Conservation (phyloP, 1,140 invertebrate species). For the Pogonomyrmex barbatus region DNA sequence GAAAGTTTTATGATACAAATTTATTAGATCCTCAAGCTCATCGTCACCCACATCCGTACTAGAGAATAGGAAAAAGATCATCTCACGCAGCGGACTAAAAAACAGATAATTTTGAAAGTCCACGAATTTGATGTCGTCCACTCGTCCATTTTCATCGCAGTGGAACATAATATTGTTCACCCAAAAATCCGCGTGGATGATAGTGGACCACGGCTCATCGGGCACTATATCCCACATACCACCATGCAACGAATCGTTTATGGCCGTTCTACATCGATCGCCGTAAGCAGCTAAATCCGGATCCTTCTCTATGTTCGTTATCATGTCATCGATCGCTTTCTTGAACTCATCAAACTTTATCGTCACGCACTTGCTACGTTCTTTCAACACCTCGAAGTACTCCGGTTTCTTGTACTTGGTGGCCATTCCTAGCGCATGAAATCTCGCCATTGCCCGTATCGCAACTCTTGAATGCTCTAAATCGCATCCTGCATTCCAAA, state of each 20-base stretch:
- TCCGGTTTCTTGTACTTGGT: conserved; percentile 85
- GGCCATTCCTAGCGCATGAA: conserved; percentile 88
- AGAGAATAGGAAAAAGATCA: conserved; percentile 87
- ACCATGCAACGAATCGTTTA: conserved; percentile 63
- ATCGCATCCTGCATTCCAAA: conserved; percentile 83
- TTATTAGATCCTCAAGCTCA: conserved; percentile 85
- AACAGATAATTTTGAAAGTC: conserved; percentile 88
- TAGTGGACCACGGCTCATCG: conserved; percentile 85
- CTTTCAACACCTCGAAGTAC: conserved; percentile 84
- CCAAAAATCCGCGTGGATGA: conserved; percentile 89
- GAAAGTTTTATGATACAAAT: conserved; percentile 86
- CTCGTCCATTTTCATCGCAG: conserved; percentile 74
- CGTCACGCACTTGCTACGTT: conserved; percentile 70
- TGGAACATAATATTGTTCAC: conserved; percentile 88
- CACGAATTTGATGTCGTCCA: conserved; percentile 87
- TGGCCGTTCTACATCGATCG: conserved; percentile 69
- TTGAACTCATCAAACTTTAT: conserved; percentile 19
- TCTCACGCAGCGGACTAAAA: conserved; percentile 86
- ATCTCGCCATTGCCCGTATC: conserved; percentile 86
- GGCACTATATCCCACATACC: conserved; percentile 69
- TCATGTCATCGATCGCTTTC: conserved; percentile 42
- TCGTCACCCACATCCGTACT: conserved; percentile 85
- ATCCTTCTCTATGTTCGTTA: conserved; percentile 76
- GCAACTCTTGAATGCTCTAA: conserved; percentile 85
- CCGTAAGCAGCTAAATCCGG: conserved; percentile 72